Base-by-base conservation (phyloP, 1,140 invertebrate species). In the Philopotamus ludificatus region DNA sequence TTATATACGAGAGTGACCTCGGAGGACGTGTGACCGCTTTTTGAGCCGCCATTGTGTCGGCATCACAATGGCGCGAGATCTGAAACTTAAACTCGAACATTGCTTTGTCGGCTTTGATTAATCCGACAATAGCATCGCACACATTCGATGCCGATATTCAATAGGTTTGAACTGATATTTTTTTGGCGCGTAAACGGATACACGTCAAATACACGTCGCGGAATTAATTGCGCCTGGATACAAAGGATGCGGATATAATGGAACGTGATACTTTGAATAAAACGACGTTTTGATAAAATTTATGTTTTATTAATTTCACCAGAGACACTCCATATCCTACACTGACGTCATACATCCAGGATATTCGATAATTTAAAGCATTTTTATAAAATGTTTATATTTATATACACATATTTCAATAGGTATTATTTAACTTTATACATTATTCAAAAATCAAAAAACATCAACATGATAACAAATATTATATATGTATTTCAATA, bases 311-410 rank as follows among this genome's bases (percentile, higher is more conserved):
- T 57, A 57, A 42, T 21, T 57, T 57, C 54, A 57, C 39, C 39
- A 42, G 42, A 42, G 54, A 57, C 42, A 57, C 44, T 47, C 7
- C 23, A 25, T 60, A 60, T 47, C 20, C 57, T 60, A 60, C 22
- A 21, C 22, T n/a, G 34, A 41, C 34, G 41, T 18, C 54, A 57
- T 57, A 57, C 34, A 57, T 28, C 34, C 23, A n/a, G n/a, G 34
- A 42, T 49, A 23, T 47, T 60, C 16, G 28, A 60, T 60, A 28
- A 41, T 42, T 60, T 44, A 47, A 60, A 60, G 57, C 57, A 44
- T 60, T 44, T 60, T 60, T 47, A 60, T 60, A 60, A 60, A 60
- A 60, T 49, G 47, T 26, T n/a, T n/a, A n/a, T n/a, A n/a, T n/a
- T n/a, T 60, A 60, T 60, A 42, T 60, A 60, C 44, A 60, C 10